Percentiles rank a stretch among this genome's conserved stretches.
Evolutionary conservation across 2,888 invertebrate species (phyloP).

Genomic region (Chloroclysta siterata): DNA sequence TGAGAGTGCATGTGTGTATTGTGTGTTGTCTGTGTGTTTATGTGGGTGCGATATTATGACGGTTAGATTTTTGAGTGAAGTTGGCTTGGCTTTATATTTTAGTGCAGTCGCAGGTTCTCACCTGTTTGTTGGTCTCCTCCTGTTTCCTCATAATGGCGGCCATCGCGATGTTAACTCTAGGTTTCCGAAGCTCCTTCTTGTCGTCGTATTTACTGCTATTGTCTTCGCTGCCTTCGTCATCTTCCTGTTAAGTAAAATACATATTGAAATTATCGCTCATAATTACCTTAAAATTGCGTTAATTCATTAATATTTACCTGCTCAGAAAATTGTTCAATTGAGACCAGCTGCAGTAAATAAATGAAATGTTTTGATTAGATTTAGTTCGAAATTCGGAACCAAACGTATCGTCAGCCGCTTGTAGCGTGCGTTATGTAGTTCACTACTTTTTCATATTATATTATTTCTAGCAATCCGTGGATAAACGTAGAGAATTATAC

Average conservation of each 20-base stretch:
- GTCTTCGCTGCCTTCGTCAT: conserved; percentile 58
- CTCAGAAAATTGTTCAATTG: not conserved
- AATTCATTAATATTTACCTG: not conserved
- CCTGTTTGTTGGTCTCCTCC: conserved; percentile 89
- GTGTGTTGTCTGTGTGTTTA: too few relatives aligned
- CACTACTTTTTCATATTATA: too few relatives aligned
- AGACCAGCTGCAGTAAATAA: not conserved
- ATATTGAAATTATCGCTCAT: not conserved
- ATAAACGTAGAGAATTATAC: too few relatives aligned
- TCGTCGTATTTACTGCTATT: conserved; percentile 58
- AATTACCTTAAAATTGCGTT: not conserved
- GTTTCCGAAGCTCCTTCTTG: conserved; percentile 77
- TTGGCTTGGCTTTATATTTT: too few relatives aligned
- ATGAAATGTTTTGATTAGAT: not conserved
- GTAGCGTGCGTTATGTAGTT: too few relatives aligned
- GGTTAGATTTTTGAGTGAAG: too few relatives aligned
- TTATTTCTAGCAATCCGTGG: too few relatives aligned
- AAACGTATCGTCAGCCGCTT: too few relatives aligned
- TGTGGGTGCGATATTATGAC: too few relatives aligned
- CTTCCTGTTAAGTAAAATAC: conserved; percentile 40
- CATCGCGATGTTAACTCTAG: conserved; percentile 92
- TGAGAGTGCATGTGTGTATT: too few relatives aligned
- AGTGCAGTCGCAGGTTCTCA: conserved; percentile 44
- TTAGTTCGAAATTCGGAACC: too few relatives aligned
- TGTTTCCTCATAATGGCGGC: conserved; percentile 90